These are phyloP conservation scores for Empis stercorea DNA, from an alignment of 2,888 invertebrate species.

Conservation along the genomic window DNA sequence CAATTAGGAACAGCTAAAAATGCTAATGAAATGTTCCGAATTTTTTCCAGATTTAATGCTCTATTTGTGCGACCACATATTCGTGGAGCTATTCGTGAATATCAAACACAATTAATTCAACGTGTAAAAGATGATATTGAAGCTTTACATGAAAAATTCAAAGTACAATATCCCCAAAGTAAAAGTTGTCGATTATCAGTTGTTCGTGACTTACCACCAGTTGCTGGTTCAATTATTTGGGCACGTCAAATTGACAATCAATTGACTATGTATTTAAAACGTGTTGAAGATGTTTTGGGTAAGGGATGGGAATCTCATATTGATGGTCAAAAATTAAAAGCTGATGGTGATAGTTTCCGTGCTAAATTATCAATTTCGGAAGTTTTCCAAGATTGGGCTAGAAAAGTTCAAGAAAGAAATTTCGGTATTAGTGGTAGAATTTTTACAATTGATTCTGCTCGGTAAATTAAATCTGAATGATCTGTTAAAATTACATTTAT, in stretches of 20 bases:
- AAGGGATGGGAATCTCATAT: constrained; percentile 99
- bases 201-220: constrained; percentile 89
- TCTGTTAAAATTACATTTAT: neutral
- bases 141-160: constrained; percentile 93
- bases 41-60: constrained; percentile 96
- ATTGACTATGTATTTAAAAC: constrained; percentile 84
- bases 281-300: constrained; percentile 96
- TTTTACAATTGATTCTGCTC: constrained; percentile 79
- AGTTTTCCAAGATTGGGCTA: constrained; percentile 97
- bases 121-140: constrained; percentile 99
- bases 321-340: constrained; percentile 94
- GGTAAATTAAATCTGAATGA: constrained; percentile 12
- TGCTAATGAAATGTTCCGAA: constrained; percentile 99
- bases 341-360: constrained; percentile 95
- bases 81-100: constrained; percentile 95
- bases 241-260: constrained; percentile 97
- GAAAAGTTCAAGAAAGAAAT: constrained; percentile 86
- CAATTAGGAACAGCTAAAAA: constrained; percentile 97
- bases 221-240: constrained; percentile 98
- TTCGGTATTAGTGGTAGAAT: constrained; percentile 89
- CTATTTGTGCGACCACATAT: constrained; percentile 98
- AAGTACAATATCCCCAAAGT: constrained; percentile 92
- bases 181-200: constrained; percentile 85
- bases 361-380: constrained; percentile 92
- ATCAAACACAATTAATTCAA: constrained; percentile 97